These are phyloP conservation scores for Luperina testacea DNA, from an alignment of 2,888 invertebrate species.

Conservation along the genomic window DNA sequence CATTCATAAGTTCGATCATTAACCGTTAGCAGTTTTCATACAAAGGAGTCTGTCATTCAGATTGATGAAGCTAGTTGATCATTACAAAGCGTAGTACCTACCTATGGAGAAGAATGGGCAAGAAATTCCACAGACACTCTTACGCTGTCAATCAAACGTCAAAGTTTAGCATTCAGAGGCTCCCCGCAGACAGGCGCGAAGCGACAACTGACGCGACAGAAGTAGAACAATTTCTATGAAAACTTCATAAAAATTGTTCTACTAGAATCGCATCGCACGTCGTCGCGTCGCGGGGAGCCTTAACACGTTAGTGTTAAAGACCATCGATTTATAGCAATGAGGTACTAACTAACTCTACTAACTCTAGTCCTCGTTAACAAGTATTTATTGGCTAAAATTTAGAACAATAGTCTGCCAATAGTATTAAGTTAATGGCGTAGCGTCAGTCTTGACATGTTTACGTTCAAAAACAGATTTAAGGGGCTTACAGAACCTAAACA, in stretches of 20 bases:
- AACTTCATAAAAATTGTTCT: too few species aligned
- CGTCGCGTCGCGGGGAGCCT: background rate
- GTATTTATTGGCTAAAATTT: slow-evolving; percentile 22
- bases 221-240: too few species aligned
- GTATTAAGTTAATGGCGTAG: slow-evolving; percentile 14
- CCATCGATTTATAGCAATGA: background rate
- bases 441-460: slow-evolving; percentile 21
- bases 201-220: too few species aligned
- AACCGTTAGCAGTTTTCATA: too few species aligned
- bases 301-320: background rate
- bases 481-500: too few species aligned
- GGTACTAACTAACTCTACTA: background rate
- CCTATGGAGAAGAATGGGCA: background rate
- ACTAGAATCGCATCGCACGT: background rate
- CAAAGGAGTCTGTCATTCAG: background rate
- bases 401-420: slow-evolving; percentile 16
- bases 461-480: slow-evolving; percentile 5
- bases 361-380: slow-evolving; percentile 4
- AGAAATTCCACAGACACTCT: background rate
- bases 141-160: background rate
- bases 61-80: background rate
- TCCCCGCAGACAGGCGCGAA: too few species aligned
- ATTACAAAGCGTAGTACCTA: background rate
- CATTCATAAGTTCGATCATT: background rate
- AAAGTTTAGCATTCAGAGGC: background rate